Base-by-base conservation (phyloP, 2,113 vertebrate species). In the Halichoeres trimaculatus region DNA sequence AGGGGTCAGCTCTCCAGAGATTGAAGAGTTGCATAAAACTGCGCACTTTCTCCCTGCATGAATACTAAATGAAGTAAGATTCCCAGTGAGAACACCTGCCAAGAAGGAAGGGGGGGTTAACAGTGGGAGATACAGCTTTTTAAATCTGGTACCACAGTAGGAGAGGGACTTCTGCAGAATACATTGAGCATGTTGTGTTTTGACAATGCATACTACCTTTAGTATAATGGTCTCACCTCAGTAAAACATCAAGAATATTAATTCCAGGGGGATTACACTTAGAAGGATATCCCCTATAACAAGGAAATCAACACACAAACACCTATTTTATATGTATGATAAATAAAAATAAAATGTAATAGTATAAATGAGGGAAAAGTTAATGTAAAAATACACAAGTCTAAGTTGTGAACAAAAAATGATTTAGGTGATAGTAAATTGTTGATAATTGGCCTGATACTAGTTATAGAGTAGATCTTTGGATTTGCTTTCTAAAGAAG, bases 41-140 rank as follows among this genome's bases (percentile, higher is more conserved):
- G 43, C 38, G 13, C 0, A 45, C 19, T 55, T 57, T 68, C 70
- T 54, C 68, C 69, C 30, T 65, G 55, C 69, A 70, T 66, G 34
- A 88, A 79, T 83, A 72, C 79, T 47, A 84, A 88, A 83, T 90
- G 54, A 89, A 85, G 68, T 69, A 55, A 54, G 60, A 76, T 53
- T 81, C 51, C 70, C 86, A 83, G 88, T 79, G 78, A 80, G 79
- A 71, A 81, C 65, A 80, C 83, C 85, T 91, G 88, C 81, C 74
- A 71, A 59, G 69, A 76, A 80, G 26, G 57, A 45, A 74, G 86
- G 58, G 52, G 59, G 69, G 64, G 83, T 71, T 70, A 65, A 55
- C 55, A 41, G 10, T 70, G 67, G 56, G 79, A 66, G 34, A 72
- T 60, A 34, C 35, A 56, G n/a, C 56, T 82, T 69, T 89, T 69